These are phyloP conservation scores for Homalodisca vitripennis DNA, from an alignment of 1,140 invertebrate species.

Conservation along the genomic window DNA sequence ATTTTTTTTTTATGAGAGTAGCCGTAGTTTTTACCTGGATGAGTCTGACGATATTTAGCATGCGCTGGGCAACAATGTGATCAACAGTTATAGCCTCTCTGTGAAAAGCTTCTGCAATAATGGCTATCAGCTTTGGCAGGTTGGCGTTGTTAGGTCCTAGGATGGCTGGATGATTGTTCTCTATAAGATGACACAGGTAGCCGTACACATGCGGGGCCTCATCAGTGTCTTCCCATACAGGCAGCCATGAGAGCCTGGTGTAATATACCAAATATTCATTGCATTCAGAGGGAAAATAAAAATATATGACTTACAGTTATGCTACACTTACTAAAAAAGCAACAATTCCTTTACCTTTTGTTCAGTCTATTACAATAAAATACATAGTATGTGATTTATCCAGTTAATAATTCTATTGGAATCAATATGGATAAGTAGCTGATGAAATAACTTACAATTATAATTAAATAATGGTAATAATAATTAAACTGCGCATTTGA, in stretches of 20 bases:
- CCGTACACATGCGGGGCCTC: slow-evolving; percentile 94
- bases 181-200: slow-evolving; percentile 93
- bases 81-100: slow-evolving; percentile 75
- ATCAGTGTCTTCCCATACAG: slow-evolving; percentile 92
- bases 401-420: too few relatives aligned
- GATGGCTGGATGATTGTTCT: slow-evolving; percentile 83
- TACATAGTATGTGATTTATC: too few relatives aligned
- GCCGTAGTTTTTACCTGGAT: slow-evolving; percentile 58
- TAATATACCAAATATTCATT: background rate
- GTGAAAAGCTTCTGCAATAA: slow-evolving; percentile 86
- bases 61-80: slow-evolving; percentile 60
- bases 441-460: too few relatives aligned
- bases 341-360: too few relatives aligned
- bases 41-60: slow-evolving; percentile 73
- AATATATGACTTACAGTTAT: too few relatives aligned
- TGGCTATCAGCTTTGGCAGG: slow-evolving; percentile 81
- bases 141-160: slow-evolving; percentile 84
- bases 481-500: too few relatives aligned
- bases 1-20: background rate
- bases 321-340: too few relatives aligned
- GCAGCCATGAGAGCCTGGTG: slow-evolving; percentile 86
- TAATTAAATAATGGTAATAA: too few relatives aligned
- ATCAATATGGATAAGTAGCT: too few relatives aligned
- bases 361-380: too few relatives aligned
- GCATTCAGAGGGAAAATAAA: too few relatives aligned